These are phyloP conservation scores for Salarias fasciatus DNA, from an alignment of 2,797 vertebrate species.

Conservation along the genomic window DNA sequence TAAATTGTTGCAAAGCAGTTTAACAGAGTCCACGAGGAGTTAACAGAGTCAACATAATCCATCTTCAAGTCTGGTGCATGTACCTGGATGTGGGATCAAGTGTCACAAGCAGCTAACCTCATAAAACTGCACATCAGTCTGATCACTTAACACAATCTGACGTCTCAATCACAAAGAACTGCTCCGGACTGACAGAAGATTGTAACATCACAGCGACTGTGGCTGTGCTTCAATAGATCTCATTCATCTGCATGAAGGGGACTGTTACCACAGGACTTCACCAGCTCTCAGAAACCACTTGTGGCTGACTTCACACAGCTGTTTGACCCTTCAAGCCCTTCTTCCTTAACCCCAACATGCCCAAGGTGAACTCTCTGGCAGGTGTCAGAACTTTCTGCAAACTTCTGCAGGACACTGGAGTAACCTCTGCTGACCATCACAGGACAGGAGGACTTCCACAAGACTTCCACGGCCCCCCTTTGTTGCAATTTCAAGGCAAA, in stretches of 20 bases:
- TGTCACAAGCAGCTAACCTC: too few relatives aligned
- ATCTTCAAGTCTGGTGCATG: too few relatives aligned
- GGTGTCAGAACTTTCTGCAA: constrained; percentile 55
- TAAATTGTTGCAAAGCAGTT: too few relatives aligned
- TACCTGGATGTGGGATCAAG: too few relatives aligned
- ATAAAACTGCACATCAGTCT: too few relatives aligned
- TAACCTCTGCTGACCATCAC: not conserved
- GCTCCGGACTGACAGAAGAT: too few relatives aligned
- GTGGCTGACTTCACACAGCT: constrained; percentile 48
- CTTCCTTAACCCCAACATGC: constrained; percentile 38
- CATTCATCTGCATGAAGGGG: constrained; percentile 1
- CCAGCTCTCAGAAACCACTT: not conserved
- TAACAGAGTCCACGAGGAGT: too few relatives aligned
- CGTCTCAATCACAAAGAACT: too few relatives aligned
- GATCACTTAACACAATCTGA: too few relatives aligned
- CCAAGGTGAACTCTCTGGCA: constrained; percentile 55
- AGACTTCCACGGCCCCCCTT: not conserved
- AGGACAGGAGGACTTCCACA: not conserved
- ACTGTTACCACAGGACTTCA: not conserved
- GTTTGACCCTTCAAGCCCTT: constrained; percentile 50
- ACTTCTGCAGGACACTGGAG: constrained; percentile 4
- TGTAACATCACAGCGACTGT: too few relatives aligned
- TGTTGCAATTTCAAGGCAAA: not conserved
- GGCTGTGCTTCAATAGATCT: too few relatives aligned
- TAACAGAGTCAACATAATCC: too few relatives aligned